These are phyloP conservation scores for Coecobrya sp. DNA, from an alignment of 2,888 invertebrate species.

Conservation along the genomic window DNA sequence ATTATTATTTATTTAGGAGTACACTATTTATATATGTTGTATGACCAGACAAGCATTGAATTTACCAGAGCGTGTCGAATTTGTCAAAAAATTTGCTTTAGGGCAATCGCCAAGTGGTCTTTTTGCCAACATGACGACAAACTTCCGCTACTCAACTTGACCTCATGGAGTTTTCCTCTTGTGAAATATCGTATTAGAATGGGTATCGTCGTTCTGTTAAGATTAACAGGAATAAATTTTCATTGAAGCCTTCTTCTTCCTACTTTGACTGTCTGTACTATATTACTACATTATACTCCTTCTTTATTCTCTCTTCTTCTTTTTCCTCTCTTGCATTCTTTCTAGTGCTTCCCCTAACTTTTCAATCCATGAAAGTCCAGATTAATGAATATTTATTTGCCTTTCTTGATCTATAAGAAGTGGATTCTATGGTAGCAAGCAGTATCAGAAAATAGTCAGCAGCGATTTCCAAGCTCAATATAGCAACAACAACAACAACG, in stretches of 20 bases:
- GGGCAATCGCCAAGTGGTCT: background rate
- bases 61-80: background rate
- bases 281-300: background rate
- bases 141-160: conserved; percentile 70
- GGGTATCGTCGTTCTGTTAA: conserved; percentile 67
- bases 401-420: conserved; percentile 70
- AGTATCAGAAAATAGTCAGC: background rate
- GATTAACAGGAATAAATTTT: conserved; percentile 86
- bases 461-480: background rate
- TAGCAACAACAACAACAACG: background rate
- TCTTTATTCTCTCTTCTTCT: conserved; percentile 33
- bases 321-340: conserved; percentile 54
- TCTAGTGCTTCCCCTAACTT: conserved; percentile 79
- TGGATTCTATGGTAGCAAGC: conserved; percentile 9
- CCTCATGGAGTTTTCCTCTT: conserved; percentile 71
- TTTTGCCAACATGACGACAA: background rate
- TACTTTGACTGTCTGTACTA: background rate
- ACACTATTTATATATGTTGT: no score
- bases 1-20: no score
- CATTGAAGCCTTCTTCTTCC: conserved; percentile 81
- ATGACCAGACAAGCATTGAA: no score
- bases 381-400: conserved; percentile 86
- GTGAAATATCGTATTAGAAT: conserved; percentile 78
- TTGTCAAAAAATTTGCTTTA: background rate
- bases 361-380: conserved; percentile 84